phyloP scores from a whole-genome alignment of 2,797 vertebrate species.

The Ataeniobius toweri region DNA sequence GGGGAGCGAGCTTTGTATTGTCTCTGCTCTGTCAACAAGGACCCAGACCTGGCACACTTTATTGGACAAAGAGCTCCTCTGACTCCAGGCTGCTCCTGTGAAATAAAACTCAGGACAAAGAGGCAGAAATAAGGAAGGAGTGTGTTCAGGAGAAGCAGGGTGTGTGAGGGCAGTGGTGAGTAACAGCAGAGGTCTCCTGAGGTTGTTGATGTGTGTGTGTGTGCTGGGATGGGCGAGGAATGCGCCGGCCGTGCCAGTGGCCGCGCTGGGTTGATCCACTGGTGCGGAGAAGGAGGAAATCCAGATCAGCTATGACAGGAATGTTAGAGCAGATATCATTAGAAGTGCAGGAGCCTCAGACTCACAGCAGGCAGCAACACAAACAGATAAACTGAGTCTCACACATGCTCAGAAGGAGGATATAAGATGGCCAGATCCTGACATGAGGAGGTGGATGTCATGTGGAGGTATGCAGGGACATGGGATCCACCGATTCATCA shows the following conservation, averaged over 20 bases:
- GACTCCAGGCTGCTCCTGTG: conserved; percentile 54
- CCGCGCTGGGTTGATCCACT: conserved; percentile 55
- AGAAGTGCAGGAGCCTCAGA: conserved; percentile 61
- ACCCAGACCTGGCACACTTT: conserved; percentile 64
- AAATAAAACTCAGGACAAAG: conserved; percentile 59
- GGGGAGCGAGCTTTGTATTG: conserved; percentile 62
- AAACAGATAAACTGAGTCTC: conserved; percentile 21
- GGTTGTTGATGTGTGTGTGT: conserved; percentile 43
- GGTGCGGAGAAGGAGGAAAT: conserved; percentile 69
- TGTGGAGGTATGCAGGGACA: conserved; percentile 25
- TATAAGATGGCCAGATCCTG: conserved; percentile 27
- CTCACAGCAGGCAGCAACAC: conserved; percentile 53
- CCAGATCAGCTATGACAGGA: conserved; percentile 74
- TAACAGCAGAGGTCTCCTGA: conserved; percentile 51
- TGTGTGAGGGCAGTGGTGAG: conserved; percentile 53
- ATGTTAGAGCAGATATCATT: conserved; percentile 80
- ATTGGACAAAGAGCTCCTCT: conserved; percentile 66
- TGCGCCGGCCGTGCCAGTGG: conserved; percentile 64
- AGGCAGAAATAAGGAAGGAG: conserved; percentile 39
- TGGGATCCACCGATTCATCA: neutral
- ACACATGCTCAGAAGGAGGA: neutral
- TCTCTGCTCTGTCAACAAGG: conserved; percentile 65
- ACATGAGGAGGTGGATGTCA: conserved; percentile 28
- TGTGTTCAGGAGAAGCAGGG: conserved; percentile 34
- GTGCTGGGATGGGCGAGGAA: conserved; percentile 66